These are phyloP conservation scores for Noctuana brunneofusca DNA, from an alignment of 2,888 invertebrate genomes.

Conservation along the genomic window DNA sequence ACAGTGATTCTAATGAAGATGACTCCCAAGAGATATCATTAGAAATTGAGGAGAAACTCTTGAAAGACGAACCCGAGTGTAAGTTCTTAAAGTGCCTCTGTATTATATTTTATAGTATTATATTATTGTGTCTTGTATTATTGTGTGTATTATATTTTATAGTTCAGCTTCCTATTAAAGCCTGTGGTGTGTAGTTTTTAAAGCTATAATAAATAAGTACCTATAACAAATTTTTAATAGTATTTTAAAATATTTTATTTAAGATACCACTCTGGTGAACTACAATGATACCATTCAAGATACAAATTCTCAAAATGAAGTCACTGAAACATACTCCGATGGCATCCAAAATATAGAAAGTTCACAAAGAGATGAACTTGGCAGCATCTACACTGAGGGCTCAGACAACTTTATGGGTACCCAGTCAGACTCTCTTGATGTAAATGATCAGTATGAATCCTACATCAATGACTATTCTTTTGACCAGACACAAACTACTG, in stretches of 20 bases:
- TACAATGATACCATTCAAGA: conserved; percentile 64
- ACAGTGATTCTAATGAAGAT: conserved; percentile 78
- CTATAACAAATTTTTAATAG: no score
- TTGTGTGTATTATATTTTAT: no score
- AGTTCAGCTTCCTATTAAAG: no score
- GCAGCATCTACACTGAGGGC: conserved; percentile 70
- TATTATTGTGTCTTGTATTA: no score
- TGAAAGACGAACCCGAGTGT: conserved; percentile 80
- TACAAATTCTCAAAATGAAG: conserved; percentile 57
- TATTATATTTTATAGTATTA: no score
- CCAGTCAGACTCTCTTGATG: conserved; percentile 44
- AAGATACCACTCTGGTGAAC: conserved; percentile 75
- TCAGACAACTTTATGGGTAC: conserved; percentile 46
- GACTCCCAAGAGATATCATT: conserved; percentile 76
- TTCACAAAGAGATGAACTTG: conserved; percentile 71
- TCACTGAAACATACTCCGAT: conserved; percentile 66
- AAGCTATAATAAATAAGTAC: no score
- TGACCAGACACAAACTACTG: conserved; percentile 55
- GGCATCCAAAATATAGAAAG: conserved; percentile 57
- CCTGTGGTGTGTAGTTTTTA: no score
- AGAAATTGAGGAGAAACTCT: conserved; percentile 75
- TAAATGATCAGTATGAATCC: conserved; percentile 65
- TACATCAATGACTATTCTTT: conserved; percentile 71
- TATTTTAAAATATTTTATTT: conserved; percentile 3
- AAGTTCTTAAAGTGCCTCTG: conserved; percentile 34